Percentiles rank a stretch among this genome's conserved stretches.
Evolutionary conservation across 1,140 invertebrate genomes (phyloP).

Genomic region (Drosophila athabasca): DNA sequence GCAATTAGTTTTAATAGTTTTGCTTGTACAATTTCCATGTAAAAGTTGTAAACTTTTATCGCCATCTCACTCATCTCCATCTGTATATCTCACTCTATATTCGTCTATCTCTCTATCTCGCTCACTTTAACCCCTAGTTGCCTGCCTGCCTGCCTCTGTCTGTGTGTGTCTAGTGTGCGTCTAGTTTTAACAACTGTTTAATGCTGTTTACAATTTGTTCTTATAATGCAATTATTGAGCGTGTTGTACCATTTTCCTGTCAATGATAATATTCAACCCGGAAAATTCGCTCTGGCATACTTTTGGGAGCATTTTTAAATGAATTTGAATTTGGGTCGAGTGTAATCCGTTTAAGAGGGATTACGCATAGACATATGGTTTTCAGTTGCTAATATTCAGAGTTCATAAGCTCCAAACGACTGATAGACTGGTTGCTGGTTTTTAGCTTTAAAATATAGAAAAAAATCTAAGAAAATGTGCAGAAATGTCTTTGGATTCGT

Average conservation of each 20-base stretch:
- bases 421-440: too few species aligned
- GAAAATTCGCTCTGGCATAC: conserved; percentile 7
- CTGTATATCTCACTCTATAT: too few species aligned
- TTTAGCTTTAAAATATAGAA: too few species aligned
- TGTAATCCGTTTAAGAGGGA: too few species aligned
- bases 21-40: conserved; percentile 70
- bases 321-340: too few species aligned
- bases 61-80: conserved; percentile 12
- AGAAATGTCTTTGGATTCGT: not conserved
- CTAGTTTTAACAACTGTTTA: conserved; percentile 61
- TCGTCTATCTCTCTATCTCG: not conserved
- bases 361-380: too few species aligned
- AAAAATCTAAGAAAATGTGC: too few species aligned
- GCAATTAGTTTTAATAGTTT: conserved; percentile 81
- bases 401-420: too few species aligned
- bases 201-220: conserved; percentile 69
- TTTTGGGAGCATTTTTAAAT: conserved; percentile 2
- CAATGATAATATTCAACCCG: not conserved
- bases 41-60: conserved; percentile 64
- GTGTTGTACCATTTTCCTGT: conserved; percentile 3
- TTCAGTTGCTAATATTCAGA: too few species aligned
- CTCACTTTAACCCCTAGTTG: conserved; percentile 1
- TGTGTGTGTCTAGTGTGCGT: conserved; percentile 17
- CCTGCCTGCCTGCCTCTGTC: not conserved
- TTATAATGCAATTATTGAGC: conserved; percentile 47